A percentile compares a stretch with the other conserved stretches of the same genome.
Conservation (phyloP, 2,888 invertebrate species). For the Rhabditoides inermis region DNA sequence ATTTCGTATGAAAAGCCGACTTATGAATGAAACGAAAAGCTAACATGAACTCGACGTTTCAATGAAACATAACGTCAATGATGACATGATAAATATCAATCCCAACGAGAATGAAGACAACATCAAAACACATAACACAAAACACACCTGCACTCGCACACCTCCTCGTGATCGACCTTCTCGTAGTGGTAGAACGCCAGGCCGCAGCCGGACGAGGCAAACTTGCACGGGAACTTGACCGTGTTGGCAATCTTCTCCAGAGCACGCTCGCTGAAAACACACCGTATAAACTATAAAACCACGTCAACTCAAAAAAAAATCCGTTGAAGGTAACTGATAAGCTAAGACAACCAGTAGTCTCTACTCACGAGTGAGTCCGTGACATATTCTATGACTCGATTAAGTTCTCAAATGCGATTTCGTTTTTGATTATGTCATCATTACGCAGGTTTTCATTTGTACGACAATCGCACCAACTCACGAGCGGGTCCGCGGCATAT, state of each 20-base stretch:
- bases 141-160: conserved; percentile 79
- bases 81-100: neutral
- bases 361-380: no score
- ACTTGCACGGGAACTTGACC: conserved; percentile 97
- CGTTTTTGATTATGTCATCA: neutral
- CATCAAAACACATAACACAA: no score
- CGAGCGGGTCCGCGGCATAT: no score
- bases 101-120: no score
- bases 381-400: neutral
- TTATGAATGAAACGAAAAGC: no score
- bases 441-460: neutral
- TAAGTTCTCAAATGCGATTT: neutral
- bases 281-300: neutral
- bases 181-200: conserved; percentile 63
- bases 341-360: no score
- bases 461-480: neutral
- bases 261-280: no score
- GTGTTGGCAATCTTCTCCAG: conserved; percentile 99
- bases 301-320: neutral
- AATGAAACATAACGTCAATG: neutral
- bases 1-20: no score
- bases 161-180: conserved; percentile 95
- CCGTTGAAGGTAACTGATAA: no score
- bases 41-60: neutral
- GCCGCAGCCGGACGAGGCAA: conserved; percentile 86